Evolutionary conservation across 2,797 vertebrate genomes (phyloP), one percentile per base, ranked within the genome.

Genomic region (Aldrovandia affinis): DNA sequence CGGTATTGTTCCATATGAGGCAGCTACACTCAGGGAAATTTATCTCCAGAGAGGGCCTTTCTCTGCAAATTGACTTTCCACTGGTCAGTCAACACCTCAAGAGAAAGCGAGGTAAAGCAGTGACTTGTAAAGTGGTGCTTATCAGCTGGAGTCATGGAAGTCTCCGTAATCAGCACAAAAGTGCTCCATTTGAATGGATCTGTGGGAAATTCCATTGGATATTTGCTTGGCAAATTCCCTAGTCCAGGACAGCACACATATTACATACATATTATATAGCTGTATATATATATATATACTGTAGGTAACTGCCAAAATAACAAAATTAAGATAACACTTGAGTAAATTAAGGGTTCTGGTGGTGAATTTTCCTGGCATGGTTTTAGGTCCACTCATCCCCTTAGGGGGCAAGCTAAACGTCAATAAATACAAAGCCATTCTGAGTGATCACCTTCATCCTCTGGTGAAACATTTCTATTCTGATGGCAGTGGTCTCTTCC

Each of bases 11-110:
- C 61, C 47, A 20, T 28, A 10, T 65, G 33, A 54, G 52, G 59
- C n/a, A 18, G 52, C 50, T 77, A n/a, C 33, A 20, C 63, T 70
- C 78, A 15, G 83, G 59, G 42, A 15, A 70, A 36, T 80, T 84
- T 54, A 39, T 80, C 78, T 39, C n/a, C 36, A 68, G 25, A 12
- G 42, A 81, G 80, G 25, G 25, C 55, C 12, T n/a, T 47, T n/a
- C n/a, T 15, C 47, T 9, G 30, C 33, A 61, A 25, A 42, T 61
- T 42, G 50, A 20, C 33, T 81, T 44, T 81, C 33, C 30, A n/a
- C 55, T 81, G 39, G 54, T 47, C 80, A 63, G 57, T 81, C 54
- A 42, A 25, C 78, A 20, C 33, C 52, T 59, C 50, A 0, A 2
- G 18, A 28, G 22, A 33, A 63, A 3, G 57, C 36, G 55, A 25